Base-by-base conservation (phyloP, 2,888 invertebrate genomes). In the Drepanosiphum platanoidis region DNA sequence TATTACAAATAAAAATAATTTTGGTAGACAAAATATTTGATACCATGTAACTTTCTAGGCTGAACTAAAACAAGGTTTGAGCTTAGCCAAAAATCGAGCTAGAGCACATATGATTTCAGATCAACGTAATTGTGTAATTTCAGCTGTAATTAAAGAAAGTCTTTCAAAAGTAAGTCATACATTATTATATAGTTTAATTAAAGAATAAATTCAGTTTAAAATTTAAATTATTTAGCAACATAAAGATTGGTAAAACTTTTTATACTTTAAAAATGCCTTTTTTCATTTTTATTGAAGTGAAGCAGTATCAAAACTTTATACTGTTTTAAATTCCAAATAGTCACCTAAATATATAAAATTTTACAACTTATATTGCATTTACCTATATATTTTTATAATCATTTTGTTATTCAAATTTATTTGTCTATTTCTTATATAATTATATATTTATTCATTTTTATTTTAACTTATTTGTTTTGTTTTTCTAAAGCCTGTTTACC, bases 11-110 rank as follows among this genome's bases (percentile, higher is more conserved):
- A 52, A 36, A 7, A 64, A 8, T 30, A 36, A 13, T 61, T 9
- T 32, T 66, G 34, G 4, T 32, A 22, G 42, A 39, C 2, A 30
- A 34, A 58, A 18, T 1, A 13, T 2, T 34, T 1, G 13, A 32
- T 15, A 9, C 22, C 22, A 18, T 58, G 32, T 71, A 22, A 58
- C 11, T 81, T 75, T 84, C 34, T 15, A 75, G 83, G 74, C 64
- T 46, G 82, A 83, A 66, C 96, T 96, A 7, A 91, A 96, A 88
- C 93, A 95, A 92, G 96, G 96, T 8, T 91, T 97, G 87, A 94
- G 95, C 1, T 96, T 96, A 90, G 96, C 97, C 36, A 96, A 96
- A 89, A 95, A 96, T 90, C 94, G 96, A 94, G 96, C 97, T 52
- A 93, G 95, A 88, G 94, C 96, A 92, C 96, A 96, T 90, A 96